phyloP scores from a whole-genome alignment of 2,888 invertebrate species.

The Anthophora plumipes region DNA sequence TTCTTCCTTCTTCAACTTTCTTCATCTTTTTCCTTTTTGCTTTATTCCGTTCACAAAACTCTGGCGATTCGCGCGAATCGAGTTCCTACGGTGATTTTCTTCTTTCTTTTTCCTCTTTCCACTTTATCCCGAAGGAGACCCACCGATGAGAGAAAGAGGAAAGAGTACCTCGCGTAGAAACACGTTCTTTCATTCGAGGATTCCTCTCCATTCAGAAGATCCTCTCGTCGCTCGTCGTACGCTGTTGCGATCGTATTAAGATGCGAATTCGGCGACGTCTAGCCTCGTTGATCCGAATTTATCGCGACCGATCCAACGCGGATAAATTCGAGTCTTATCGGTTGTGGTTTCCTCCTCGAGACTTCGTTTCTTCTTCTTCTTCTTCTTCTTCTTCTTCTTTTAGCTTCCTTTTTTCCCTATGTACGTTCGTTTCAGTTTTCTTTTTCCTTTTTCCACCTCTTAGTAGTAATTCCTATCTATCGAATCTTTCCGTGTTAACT shows the following conservation, averaged over 20 bases:
- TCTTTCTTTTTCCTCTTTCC: background rate
- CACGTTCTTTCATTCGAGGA: conserved; percentile 60
- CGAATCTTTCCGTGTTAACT: no score
- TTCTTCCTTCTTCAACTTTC: background rate
- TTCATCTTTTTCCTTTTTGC: background rate
- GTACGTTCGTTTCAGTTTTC: background rate
- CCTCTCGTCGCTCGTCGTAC: conserved; percentile 33
- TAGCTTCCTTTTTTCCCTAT: no score
- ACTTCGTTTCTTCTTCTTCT: background rate
- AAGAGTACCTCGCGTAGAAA: conserved; percentile 40
- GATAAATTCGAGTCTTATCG: conserved; percentile 60
- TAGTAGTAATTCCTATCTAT: no score
- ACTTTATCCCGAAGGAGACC: conserved; percentile 2
- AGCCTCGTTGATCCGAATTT: conserved; percentile 65
- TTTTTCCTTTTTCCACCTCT: background rate
- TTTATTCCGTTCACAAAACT: background rate
- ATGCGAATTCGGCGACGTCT: conserved; percentile 45
- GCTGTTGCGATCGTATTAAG: conserved; percentile 67
- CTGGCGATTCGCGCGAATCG: conserved; percentile 27
- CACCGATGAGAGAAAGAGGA: conserved; percentile 27
- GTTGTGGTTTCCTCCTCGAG: conserved; percentile 2
- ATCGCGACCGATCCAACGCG: conserved; percentile 59
- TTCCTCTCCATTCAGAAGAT: conserved; percentile 64
- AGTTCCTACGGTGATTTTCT: background rate
- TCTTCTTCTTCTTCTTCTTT: background rate